Evolutionary conservation across 2,888 invertebrate genomes (phyloP), one percentile per base, ranked within the genome.

Genomic region (Zygothrica quintamaculata): DNA sequence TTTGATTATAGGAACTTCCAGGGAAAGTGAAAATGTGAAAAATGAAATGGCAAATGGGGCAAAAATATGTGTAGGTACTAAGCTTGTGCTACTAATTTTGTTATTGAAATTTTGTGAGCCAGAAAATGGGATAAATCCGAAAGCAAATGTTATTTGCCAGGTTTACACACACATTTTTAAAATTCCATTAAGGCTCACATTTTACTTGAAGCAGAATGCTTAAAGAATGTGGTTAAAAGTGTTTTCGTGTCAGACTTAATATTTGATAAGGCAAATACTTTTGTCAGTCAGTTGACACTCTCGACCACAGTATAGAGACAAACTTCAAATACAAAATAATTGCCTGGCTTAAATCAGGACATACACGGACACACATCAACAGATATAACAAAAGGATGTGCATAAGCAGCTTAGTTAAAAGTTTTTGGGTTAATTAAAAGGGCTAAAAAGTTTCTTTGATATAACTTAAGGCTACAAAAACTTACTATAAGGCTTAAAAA

Each of bases 71-170:
- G 18, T 9, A 29, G 29, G 29, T n/a, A 9, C 11, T 36, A 29
- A 7, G 43, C 39, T 33, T 12, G 29, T 59, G 51, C 58, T 48
- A 16, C 26, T 44, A 48, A 75, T 46, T 42, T 61, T 61, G 64
- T 62, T 77, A 65, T 64, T 62, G 71, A 51, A 64, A 80, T 33
- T 62, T 60, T 53, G 15, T 48, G 51, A 75, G 9, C 43, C 64
- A 60, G 68, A 85, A 85, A 75, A 79, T 82, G 40, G 55, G 56
- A 68, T 70, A 61, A 43, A 40, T 48, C 51, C 8, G 12, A 50
- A 46, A 37, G 61, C 51, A 56, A 57, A 59, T 40, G 52, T 40
- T 42, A 59, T 47, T 43, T 13, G 29, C 4, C 11, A 8, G 12
- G 12, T n/a, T 36, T n/a, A n/a, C 6, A 25, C n/a, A 22, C 26